A percentile compares a stretch with the other conserved stretches of the same genome.
These are phyloP conservation scores for Spea multiplicata DNA, from an alignment of 2,113 vertebrate species.

Conservation along the genomic window DNA sequence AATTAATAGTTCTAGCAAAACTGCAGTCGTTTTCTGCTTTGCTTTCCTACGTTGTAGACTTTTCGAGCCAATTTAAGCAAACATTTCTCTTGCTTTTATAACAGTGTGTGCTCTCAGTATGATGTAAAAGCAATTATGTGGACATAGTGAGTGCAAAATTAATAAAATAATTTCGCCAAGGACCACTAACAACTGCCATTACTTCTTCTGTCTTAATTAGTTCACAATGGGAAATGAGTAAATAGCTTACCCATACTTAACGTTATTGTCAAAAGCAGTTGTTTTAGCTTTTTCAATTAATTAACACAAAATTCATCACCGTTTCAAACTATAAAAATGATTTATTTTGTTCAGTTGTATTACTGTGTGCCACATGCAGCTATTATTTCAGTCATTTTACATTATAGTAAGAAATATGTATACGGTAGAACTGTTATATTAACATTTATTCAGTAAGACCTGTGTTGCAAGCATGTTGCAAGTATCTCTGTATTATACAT, in stretches of 20 bases:
- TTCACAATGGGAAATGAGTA: slow-evolving; percentile 52
- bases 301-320: slow-evolving; percentile 23
- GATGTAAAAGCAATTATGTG: slow-evolving; percentile 60
- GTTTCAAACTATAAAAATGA: slow-evolving; percentile 2
- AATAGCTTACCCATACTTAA: slow-evolving; percentile 24
- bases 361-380: background rate
- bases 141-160: slow-evolving; percentile 60
- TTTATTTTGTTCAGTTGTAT: slow-evolving; percentile 9
- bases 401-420: no score
- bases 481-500: no score
- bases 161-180: slow-evolving; percentile 59
- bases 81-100: slow-evolving; percentile 53
- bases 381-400: no score
- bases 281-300: slow-evolving; percentile 18
- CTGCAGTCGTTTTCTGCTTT: slow-evolving; percentile 53
- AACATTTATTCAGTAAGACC: no score
- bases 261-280: slow-evolving; percentile 31
- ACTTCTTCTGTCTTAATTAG: slow-evolving; percentile 49
- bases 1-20: slow-evolving; percentile 56
- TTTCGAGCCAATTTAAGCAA: slow-evolving; percentile 62
- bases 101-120: slow-evolving; percentile 59
- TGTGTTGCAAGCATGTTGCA: no score
- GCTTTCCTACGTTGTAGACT: slow-evolving; percentile 56
- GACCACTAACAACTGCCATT: slow-evolving; percentile 54
- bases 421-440: no score